Percentiles rank a stretch among this genome's conserved stretches.
Evolutionary conservation across 2,888 invertebrate genomes (phyloP).

Genomic region (Mesorhabditis belari): DNA sequence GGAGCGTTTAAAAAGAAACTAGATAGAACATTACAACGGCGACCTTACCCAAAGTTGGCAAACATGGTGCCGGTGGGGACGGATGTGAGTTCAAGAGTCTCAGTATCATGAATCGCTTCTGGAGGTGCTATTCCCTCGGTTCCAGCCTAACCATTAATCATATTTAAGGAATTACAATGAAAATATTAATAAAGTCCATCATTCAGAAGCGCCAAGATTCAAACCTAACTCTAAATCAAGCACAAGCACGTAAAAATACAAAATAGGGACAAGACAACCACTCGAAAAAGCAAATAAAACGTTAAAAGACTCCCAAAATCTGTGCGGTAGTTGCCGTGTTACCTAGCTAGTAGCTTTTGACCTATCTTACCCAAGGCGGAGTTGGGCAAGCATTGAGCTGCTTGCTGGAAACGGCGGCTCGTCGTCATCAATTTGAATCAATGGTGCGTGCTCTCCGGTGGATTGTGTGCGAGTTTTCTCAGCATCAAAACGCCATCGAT

Average conservation of each 20-base stretch:
- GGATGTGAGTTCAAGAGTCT: constrained; percentile 29
- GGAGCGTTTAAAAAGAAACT: too few species aligned
- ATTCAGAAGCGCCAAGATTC: too few species aligned
- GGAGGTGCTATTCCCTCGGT: constrained; percentile 11
- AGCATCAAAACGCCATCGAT: constrained; percentile 26
- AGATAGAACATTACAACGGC: constrained; percentile 5
- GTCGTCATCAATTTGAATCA: constrained; percentile 22
- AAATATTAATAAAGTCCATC: too few species aligned
- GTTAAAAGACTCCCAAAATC: background rate
- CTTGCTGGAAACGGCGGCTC: constrained; percentile 10
- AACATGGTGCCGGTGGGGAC: constrained; percentile 31
- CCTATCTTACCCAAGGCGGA: constrained; percentile 18
- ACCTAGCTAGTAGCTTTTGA: background rate
- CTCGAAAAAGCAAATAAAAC: too few species aligned
- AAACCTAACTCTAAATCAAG: too few species aligned
- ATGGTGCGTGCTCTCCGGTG: constrained; percentile 14
- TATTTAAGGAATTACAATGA: too few species aligned
- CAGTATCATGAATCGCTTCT: constrained; percentile 10
- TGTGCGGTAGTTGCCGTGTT: constrained; percentile 2
- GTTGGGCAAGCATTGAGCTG: constrained; percentile 8
- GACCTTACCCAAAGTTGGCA: constrained; percentile 38
- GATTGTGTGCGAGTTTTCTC: constrained; percentile 1
- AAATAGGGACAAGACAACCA: too few species aligned
- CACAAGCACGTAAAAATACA: too few species aligned
- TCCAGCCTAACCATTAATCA: constrained; percentile 12